Base-by-base conservation (phyloP, 2,113 vertebrate genomes). In the Channa argus region DNA sequence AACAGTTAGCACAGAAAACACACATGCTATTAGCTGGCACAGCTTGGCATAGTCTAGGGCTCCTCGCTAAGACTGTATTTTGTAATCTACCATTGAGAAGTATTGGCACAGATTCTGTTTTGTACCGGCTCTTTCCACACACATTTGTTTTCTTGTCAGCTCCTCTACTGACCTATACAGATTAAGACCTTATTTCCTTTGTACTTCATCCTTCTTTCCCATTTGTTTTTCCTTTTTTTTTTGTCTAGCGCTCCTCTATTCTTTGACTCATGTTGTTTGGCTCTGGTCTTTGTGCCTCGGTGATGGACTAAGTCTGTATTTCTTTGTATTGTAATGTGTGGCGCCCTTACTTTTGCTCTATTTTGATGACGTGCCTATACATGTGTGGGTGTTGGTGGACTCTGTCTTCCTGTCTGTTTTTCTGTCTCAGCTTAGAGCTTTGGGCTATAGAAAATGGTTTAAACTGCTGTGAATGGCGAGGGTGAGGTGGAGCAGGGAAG, bases 371-470 rank as follows among this genome's bases (percentile, higher is more conserved):
- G 63, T 76, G 59, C 43, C 58, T 77, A 39, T 63, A 24, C 24
- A 63, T 39, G 73, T 46, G 82, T 88, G 84, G 79, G 86, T 43
- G 76, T 63, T n/a, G 63, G 50, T 74, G 74, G 49, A 36, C 71
- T 71, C 67, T 24, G 24, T 24, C 53, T 49, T 68, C 36, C 71
- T 38, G 72, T 79, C 60, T 74, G 75, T 78, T 69, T 76, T 59
- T 65, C 65, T 24, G 34, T 61, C 77, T 77, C 67, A 3, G 53
- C 73, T 79, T n/a, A 1, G 63, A 78, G 82, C 89, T 86, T 59
- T 38, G 60, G 77, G 80, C 89, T 70, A 77, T 52, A 63, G 62
- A 87, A 90, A 84, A 78, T 41, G 78, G 74, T 79, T 74, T 66
- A 66, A 90, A 83, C 80, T 58, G 66, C 78, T 63, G 47, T 52